Base-by-base conservation (phyloP, 2,113 vertebrate genomes). In the Desmodus rotundus region DNA sequence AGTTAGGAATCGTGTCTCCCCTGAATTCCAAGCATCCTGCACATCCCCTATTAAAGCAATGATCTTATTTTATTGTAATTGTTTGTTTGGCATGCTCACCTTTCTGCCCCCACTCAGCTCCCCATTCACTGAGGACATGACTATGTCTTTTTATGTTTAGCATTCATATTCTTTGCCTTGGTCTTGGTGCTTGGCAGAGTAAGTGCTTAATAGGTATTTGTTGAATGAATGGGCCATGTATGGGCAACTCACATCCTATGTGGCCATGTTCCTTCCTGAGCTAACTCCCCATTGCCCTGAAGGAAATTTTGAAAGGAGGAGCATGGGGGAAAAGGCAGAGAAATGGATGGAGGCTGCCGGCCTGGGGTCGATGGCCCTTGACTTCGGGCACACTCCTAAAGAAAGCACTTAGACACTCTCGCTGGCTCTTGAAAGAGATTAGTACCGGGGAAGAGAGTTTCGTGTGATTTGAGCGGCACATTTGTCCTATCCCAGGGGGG, bases 401-500 rank as follows among this genome's bases (percentile, higher is more conserved):
- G 43, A 61, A 86, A 86, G 38, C 54, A 2, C 65, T 47, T 12
- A 38, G 54, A 78, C 54, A 16, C 36, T 56, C 16, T 9, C 0
- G 0, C 38, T 22, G 26, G 38, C 78, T 92, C 73, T 56, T 28
- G 16, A 85, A 50, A 86, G 38, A 11, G 31, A 50, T 17, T 19
- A 47, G 1, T 5, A 52, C 24, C 7, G 41, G 13, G 20, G 41
- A 31, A 47, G 83, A 94, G 19, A n/a, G 24, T 52, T 14, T 76
- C 36, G 43, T 9, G 22, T 2, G 47, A 43, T 50, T 13, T 86
- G 83, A 50, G 61, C 24, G 12, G 38, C 3, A 5, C 9, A 14
- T 78, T 8, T 72, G 54, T 56, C 12, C 68, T 24, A 1, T 98
- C 96, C 73, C 94, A 99, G 99, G 99, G 99, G 41, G 99, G 99